Percentiles rank a stretch among this genome's conserved stretches.
Evolutionary conservation across 2,888 invertebrate species (phyloP).

Genomic region (Aphodius sticticus): DNA sequence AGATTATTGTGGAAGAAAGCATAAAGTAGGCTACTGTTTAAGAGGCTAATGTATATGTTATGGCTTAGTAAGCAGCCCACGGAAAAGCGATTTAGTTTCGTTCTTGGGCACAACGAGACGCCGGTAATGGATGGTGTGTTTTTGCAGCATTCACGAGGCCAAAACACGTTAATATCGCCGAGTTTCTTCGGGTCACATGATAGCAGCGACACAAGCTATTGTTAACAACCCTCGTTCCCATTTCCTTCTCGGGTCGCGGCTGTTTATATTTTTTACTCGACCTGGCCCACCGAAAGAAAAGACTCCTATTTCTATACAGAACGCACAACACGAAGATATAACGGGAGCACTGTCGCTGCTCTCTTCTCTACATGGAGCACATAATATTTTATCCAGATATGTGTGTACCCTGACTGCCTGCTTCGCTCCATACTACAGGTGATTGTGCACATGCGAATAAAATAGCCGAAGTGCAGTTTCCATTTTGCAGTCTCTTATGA

Average conservation of each 20-base stretch:
- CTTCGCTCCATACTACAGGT: not conserved
- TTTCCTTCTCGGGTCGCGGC: constrained; percentile 16
- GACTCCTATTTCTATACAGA: constrained; percentile 12
- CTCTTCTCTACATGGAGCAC: constrained; percentile 12
- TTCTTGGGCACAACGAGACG: constrained; percentile 29
- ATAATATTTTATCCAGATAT: constrained; percentile 14
- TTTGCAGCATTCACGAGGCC: constrained; percentile 43
- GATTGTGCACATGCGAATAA: constrained; percentile 9
- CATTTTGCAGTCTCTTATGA: not conserved
- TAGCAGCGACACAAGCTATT: constrained; percentile 26
- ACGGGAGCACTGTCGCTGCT: not conserved
- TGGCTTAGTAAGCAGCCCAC: not conserved
- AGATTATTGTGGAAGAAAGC: no score
- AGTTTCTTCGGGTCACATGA: constrained; percentile 33
- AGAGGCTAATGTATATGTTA: constrained; percentile 17
- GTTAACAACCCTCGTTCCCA: constrained; percentile 26
- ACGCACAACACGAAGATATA: not conserved
- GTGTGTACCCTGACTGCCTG: not conserved
- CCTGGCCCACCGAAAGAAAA: constrained; percentile 18
- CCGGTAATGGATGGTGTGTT: constrained; percentile 44
- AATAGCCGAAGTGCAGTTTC: not conserved
- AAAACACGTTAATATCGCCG: constrained; percentile 45
- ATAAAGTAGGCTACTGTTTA: no score
- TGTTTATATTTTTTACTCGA: constrained; percentile 10
- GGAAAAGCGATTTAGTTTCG: not conserved